phyloP scores from a whole-genome alignment of 37 sponge, comb jelly and placozoan genomes.

The Trichoplax adhaerens region DNA sequence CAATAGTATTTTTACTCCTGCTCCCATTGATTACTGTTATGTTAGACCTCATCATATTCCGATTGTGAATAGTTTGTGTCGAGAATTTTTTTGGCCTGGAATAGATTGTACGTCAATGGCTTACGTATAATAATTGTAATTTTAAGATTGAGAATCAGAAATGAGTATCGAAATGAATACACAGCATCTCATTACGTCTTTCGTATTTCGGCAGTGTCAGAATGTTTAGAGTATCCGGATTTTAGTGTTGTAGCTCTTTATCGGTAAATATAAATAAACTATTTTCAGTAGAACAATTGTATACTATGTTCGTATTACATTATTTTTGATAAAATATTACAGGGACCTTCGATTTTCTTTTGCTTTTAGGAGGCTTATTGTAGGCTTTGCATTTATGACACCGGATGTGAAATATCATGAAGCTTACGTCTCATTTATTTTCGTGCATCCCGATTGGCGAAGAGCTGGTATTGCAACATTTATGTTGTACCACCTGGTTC shows the following conservation, averaged over 20 bases:
- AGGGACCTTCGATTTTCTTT: not conserved
- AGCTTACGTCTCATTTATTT: constrained; percentile 70
- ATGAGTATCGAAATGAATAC: too few species aligned
- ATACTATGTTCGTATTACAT: not conserved
- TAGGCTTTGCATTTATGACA: constrained; percentile 77
- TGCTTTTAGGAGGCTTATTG: constrained; percentile 40
- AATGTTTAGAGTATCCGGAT: constrained; percentile 69
- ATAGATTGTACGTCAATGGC: constrained; percentile 24
- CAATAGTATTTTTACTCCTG: not conserved
- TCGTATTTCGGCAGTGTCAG: constrained; percentile 14
- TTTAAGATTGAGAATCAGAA: too few species aligned
- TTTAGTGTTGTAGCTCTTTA: constrained; percentile 53
- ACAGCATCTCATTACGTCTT: too few species aligned
- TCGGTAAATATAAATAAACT: not conserved
- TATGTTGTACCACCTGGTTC: constrained; percentile 68
- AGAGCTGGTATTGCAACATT: constrained; percentile 44
- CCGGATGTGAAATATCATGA: constrained; percentile 64
- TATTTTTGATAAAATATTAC: not conserved
- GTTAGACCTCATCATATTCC: constrained; percentile 39
- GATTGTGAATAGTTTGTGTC: constrained; percentile 38
- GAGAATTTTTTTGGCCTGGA: constrained; percentile 53
- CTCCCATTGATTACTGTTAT: constrained; percentile 49
- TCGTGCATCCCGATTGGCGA: constrained; percentile 75
- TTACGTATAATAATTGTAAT: not conserved
- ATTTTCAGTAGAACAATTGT: not conserved